Evolutionary conservation across 2,113 vertebrate species (phyloP).

Genomic region (Pao palembangensis): DNA sequence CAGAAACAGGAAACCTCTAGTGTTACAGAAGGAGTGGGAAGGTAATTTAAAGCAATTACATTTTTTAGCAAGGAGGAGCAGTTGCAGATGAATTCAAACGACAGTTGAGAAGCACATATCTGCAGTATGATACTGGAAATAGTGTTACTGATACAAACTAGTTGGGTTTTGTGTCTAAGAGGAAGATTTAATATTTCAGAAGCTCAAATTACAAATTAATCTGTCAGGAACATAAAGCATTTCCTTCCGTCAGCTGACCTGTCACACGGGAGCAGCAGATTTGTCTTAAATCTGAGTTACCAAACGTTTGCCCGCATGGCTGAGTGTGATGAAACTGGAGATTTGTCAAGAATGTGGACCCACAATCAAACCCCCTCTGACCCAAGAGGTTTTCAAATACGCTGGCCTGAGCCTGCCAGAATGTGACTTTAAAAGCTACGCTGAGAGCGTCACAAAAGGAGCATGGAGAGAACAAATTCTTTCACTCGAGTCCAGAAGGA

Average conservation of each 20-base stretch:
- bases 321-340: conserved; percentile 39
- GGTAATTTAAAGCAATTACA: background rate
- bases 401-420: conserved; percentile 28
- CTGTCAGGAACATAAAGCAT: too few species aligned
- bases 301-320: conserved; percentile 2
- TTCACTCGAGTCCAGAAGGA: conserved; percentile 42
- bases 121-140: background rate
- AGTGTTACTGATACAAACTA: too few species aligned
- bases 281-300: too few species aligned
- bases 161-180: too few species aligned
- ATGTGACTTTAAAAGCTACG: conserved; percentile 51
- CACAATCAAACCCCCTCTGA: conserved; percentile 35
- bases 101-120: background rate
- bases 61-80: background rate
- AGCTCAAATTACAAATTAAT: too few species aligned
- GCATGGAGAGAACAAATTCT: conserved; percentile 29
- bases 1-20: background rate
- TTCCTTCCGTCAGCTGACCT: too few species aligned
- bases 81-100: background rate
- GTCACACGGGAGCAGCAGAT: too few species aligned
- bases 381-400: conserved; percentile 56
- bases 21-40: background rate
- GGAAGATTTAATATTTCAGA: too few species aligned
- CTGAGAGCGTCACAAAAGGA: conserved; percentile 24
- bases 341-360: conserved; percentile 47